phyloP scores from a whole-genome alignment of 2,888 invertebrate species.

The Catocala fraxini region DNA sequence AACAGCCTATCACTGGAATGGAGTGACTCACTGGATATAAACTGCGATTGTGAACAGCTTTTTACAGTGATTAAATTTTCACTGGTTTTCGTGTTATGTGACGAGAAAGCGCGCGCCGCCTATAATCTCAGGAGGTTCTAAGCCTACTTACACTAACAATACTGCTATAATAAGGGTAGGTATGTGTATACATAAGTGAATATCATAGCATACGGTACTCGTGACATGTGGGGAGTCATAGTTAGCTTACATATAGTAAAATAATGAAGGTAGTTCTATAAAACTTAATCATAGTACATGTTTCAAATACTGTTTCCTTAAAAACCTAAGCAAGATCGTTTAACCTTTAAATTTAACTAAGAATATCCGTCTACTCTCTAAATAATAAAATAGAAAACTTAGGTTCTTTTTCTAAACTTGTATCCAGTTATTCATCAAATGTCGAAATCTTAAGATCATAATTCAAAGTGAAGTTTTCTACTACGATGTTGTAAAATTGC shows the following conservation, averaged over 20 bases:
- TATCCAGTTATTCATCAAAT: too few relatives aligned
- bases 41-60: background rate
- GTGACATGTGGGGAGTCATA: conserved; percentile 63
- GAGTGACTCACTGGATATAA: conserved; percentile 5
- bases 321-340: background rate
- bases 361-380: background rate
- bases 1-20: conserved; percentile 27
- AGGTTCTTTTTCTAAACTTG: too few relatives aligned
- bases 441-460: too few relatives aligned
- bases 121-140: conserved; percentile 82
- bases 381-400: background rate
- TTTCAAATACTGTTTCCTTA: background rate
- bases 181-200: conserved; percentile 78
- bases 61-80: background rate
- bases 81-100: conserved; percentile 12
- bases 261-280: conserved; percentile 12
- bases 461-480: too few relatives aligned
- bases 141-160: conserved; percentile 83
- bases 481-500: too few relatives aligned
- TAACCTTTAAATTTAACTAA: background rate
- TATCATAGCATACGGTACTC: conserved; percentile 77
- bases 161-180: conserved; percentile 80
- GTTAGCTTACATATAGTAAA: conserved; percentile 10
- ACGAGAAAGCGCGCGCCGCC: conserved; percentile 45
- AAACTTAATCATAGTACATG: background rate